Conservation (phyloP, 2,113 vertebrate genomes). For the Festucalex cinctus region DNA sequence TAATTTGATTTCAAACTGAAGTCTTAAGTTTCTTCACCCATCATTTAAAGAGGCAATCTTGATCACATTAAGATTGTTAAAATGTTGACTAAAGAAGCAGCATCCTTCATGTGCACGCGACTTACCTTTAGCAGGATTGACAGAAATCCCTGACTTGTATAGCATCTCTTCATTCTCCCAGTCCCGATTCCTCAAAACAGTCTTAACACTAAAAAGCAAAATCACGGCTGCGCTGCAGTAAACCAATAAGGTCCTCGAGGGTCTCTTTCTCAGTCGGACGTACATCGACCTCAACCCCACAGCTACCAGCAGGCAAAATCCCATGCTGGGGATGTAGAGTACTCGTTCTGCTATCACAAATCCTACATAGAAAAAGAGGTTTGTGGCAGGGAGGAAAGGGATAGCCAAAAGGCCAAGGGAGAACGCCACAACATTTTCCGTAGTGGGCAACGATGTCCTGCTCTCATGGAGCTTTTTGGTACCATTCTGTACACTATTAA, state of each 20-base stretch:
- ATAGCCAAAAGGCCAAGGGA: slow-evolving; percentile 88
- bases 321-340: slow-evolving; percentile 99
- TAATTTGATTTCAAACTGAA: not conserved
- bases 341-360: slow-evolving; percentile 98
- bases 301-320: slow-evolving; percentile 94
- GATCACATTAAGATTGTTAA: not conserved
- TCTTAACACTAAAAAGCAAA: slow-evolving; percentile 88
- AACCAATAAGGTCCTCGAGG: slow-evolving; percentile 83
- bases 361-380: slow-evolving; percentile 98
- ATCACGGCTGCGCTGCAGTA: slow-evolving; percentile 83
- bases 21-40: not conserved
- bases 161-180: slow-evolving; percentile 99
- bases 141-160: slow-evolving; percentile 97
- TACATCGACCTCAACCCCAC: slow-evolving; percentile 86
- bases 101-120: not conserved
- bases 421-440: slow-evolving; percentile 87
- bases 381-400: slow-evolving; percentile 94
- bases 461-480: slow-evolving; percentile 74
- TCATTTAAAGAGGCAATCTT: not conserved
- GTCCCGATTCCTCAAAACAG: slow-evolving; percentile 89
- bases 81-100: not conserved
- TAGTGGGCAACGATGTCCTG: slow-evolving; percentile 84
- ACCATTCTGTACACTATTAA: slow-evolving; percentile 81
- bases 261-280: slow-evolving; percentile 78
- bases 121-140: slow-evolving; percentile 99